Conservation (phyloP, 2,888 invertebrate species). For the Agonum fuliginosum region DNA sequence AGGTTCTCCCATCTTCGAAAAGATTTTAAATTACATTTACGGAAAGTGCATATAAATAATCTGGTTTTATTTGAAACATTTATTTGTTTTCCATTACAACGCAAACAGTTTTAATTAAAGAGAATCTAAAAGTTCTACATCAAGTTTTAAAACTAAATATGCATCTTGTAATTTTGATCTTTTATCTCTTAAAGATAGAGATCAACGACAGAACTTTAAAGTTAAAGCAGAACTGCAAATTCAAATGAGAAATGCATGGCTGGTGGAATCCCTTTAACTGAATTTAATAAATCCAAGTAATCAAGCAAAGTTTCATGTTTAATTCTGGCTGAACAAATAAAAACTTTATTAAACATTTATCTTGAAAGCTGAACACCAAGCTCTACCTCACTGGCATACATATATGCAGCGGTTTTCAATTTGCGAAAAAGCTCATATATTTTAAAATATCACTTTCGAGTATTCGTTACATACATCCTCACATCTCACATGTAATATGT, state of each 20-base stretch:
- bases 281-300: too few relatives aligned
- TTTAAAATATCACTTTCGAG: not conserved
- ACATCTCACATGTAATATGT: not conserved
- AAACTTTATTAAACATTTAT: not conserved
- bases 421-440: not conserved
- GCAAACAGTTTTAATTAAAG: slow-evolving; percentile 29
- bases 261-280: too few relatives aligned
- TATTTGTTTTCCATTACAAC: not conserved
- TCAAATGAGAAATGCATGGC: too few relatives aligned
- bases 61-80: too few relatives aligned
- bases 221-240: slow-evolving; percentile 16
- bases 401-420: not conserved
- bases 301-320: too few relatives aligned
- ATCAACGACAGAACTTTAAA: too few relatives aligned
- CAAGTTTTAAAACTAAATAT: slow-evolving; percentile 11
- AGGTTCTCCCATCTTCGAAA: too few relatives aligned
- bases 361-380: not conserved
- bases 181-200: not conserved
- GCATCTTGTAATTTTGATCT: not conserved
- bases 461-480: not conserved
- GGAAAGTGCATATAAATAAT: too few relatives aligned
- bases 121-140: not conserved
- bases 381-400: too few relatives aligned
- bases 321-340: too few relatives aligned
- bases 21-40: too few relatives aligned